These are phyloP conservation scores for Drosophila falleni DNA, from an alignment of 2,888 invertebrate genomes.

Conservation along the genomic window DNA sequence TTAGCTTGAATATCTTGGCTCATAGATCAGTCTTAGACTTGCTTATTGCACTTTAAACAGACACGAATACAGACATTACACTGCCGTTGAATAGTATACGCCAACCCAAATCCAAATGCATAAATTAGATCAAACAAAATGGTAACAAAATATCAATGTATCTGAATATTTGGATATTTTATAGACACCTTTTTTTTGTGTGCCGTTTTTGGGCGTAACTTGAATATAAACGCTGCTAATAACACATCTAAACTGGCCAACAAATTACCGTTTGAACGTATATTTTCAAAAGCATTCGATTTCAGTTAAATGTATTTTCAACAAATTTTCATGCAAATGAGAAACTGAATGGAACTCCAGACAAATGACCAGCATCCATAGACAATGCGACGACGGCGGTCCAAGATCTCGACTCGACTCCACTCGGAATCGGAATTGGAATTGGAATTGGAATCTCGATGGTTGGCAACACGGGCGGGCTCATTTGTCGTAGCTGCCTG, in stretches of 20 bases:
- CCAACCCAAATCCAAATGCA: slow-evolving; percentile 67
- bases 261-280: slow-evolving; percentile 80
- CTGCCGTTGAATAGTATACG: slow-evolving; percentile 73
- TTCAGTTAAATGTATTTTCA: slow-evolving; percentile 73
- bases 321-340: slow-evolving; percentile 79
- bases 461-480: slow-evolving; percentile 66
- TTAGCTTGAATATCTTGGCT: slow-evolving; percentile 26
- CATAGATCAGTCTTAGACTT: slow-evolving; percentile 75
- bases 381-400: slow-evolving; percentile 80
- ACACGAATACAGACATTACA: slow-evolving; percentile 76
- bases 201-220: slow-evolving; percentile 61
- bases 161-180: slow-evolving; percentile 34
- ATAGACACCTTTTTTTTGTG: slow-evolving; percentile 20
- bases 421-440: no score
- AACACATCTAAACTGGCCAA: slow-evolving; percentile 76
- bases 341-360: slow-evolving; percentile 22
- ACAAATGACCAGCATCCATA: slow-evolving; percentile 77
- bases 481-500: slow-evolving; percentile 70
- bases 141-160: slow-evolving; percentile 50
- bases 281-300: slow-evolving; percentile 61
- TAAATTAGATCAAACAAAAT: slow-evolving; percentile 68
- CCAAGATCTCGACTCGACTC: slow-evolving; percentile 9
- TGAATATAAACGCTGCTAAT: slow-evolving; percentile 79
- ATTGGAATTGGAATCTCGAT: not conserved
- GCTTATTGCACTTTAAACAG: slow-evolving; percentile 77